A percentile compares a stretch with the other conserved stretches of the same genome.
Evolutionary conservation across 2,113 vertebrate species (phyloP).

Genomic region (Spea bombifrons): DNA sequence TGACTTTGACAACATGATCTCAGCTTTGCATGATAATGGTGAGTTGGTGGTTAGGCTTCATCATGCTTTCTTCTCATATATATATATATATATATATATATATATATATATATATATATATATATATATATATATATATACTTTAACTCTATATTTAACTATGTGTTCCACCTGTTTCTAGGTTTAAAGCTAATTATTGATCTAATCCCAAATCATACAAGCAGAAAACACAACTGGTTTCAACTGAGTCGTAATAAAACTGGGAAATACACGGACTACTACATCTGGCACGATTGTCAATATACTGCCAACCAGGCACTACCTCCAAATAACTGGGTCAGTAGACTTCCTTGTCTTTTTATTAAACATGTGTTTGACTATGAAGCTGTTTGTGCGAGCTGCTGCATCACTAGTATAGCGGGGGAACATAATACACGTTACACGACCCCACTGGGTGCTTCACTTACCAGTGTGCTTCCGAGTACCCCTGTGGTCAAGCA

Average conservation of each 20-base stretch:
- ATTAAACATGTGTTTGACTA: too few species aligned
- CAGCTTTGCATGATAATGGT: conserved; percentile 86
- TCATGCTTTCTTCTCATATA: too few species aligned
- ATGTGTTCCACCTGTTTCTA: conserved; percentile 51
- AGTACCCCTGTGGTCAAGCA: too few species aligned
- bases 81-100: too few species aligned
- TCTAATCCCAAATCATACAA: conserved; percentile 95
- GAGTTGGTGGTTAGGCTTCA: conserved; percentile 7
- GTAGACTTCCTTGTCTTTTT: background rate
- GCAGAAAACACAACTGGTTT: conserved; percentile 90
- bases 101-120: too few species aligned
- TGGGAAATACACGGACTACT: conserved; percentile 84
- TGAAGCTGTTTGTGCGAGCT: too few species aligned
- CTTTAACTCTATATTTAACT: background rate
- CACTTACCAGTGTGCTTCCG: too few species aligned
- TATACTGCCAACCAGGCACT: conserved; percentile 29
- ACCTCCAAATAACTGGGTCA: conserved; percentile 94
- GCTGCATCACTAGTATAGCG: too few species aligned
- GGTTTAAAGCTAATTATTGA: conserved; percentile 92
- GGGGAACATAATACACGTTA: too few species aligned
- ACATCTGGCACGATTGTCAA: conserved; percentile 84
- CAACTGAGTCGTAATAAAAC: conserved; percentile 77
- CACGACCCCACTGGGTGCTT: too few species aligned
- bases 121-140: too few species aligned
- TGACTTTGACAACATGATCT: conserved; percentile 85